Conservation (phyloP, 2,797 vertebrate species). For the Danionella dracula region DNA sequence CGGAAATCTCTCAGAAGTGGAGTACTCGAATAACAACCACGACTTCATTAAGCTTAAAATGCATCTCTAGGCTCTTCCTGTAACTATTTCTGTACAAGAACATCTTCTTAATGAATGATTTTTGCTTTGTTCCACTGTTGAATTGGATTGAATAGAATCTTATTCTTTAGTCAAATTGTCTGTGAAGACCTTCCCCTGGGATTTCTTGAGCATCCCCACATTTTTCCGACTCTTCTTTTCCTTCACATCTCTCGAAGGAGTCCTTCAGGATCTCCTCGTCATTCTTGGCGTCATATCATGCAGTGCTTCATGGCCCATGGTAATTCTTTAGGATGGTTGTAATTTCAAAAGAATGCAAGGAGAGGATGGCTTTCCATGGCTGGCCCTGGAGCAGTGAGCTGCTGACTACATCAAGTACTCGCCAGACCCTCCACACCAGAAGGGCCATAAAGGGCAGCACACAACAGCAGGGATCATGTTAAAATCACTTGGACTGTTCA, state of each 20-base stretch:
- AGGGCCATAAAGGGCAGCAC: conserved; percentile 19
- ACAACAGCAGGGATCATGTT: conserved; percentile 16
- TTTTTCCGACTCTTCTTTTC: neutral
- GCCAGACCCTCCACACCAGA: conserved; percentile 18
- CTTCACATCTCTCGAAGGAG: conserved; percentile 20
- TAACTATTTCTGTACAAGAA: no score
- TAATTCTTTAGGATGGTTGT: conserved; percentile 57
- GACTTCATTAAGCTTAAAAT: no score
- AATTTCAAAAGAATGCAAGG: conserved; percentile 60
- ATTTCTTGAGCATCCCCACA: neutral
- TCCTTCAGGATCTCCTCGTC: conserved; percentile 29
- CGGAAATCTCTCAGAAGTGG: no score
- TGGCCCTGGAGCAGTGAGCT: conserved; percentile 17
- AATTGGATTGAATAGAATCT: conserved; percentile 50
- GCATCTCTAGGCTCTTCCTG: no score
- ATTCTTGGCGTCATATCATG: conserved; percentile 45
- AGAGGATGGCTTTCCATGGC: conserved; percentile 41
- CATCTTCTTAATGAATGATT: no score
- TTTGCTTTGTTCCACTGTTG: no score
- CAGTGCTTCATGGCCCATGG: conserved; percentile 54
- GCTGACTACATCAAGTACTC: conserved; percentile 16
- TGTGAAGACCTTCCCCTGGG: conserved; percentile 12
- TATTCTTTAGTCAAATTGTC: conserved; percentile 60
- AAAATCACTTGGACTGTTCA: conserved; percentile 11
- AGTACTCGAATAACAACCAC: no score